A percentile compares a stretch with the other conserved stretches of the same genome.
Evolutionary conservation across 2,797 vertebrate genomes (phyloP).

Genomic region (Neoniphon sammara): DNA sequence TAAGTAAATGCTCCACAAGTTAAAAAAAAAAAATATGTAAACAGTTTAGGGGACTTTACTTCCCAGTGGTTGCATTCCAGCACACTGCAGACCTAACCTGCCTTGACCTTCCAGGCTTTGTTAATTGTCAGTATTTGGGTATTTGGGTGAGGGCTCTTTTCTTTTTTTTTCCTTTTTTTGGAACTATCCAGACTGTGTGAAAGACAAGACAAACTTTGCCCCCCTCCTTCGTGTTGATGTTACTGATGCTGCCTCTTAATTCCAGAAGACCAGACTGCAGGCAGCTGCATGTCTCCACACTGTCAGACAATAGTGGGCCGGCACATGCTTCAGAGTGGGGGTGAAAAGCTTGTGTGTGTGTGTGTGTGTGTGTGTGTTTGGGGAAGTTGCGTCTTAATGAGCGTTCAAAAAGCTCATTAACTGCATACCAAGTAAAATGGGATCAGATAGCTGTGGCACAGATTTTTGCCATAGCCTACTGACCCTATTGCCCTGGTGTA

Average conservation of each 20-base stretch:
- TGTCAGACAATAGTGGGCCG: constrained; percentile 72
- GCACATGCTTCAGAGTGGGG: constrained; percentile 65
- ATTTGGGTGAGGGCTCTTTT: constrained; percentile 31
- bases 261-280: constrained; percentile 68
- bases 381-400: constrained; percentile 68
- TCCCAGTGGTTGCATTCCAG: constrained; percentile 68
- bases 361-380: constrained; percentile 48
- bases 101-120: constrained; percentile 65
- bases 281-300: constrained; percentile 78
- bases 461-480: constrained; percentile 43
- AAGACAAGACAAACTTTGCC: constrained; percentile 62
- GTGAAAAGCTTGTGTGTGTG: constrained; percentile 49
- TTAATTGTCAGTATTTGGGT: constrained; percentile 51
- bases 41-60: constrained; percentile 45
- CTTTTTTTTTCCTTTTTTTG: too few relatives aligned
- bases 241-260: constrained; percentile 51
- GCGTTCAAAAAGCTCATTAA: constrained; percentile 82
- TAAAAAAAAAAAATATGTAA: constrained; percentile 53
- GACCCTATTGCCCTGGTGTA: constrained; percentile 50
- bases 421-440: constrained; percentile 75
- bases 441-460: constrained; percentile 66
- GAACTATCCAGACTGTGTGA: neutral
- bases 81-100: constrained; percentile 55
- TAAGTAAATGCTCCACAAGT: constrained; percentile 9
- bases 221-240: constrained; percentile 47